Evolutionary conservation across 2,888 invertebrate genomes (phyloP), one percentile per base, ranked within the genome.

Genomic region (Drosophila differens): DNA sequence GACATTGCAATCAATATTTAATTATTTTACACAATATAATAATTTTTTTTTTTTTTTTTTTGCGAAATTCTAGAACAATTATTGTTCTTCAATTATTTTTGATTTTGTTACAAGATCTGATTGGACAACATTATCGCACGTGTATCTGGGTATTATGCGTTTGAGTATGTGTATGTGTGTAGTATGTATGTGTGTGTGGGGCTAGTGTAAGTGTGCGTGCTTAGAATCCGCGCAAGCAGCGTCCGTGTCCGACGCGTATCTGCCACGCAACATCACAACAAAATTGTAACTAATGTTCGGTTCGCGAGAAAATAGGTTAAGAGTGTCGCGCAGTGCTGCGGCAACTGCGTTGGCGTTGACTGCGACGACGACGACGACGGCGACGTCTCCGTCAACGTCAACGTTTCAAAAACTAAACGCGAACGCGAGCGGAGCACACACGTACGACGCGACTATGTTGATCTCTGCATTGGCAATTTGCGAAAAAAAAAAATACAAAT

Each of bases 251-350:
- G 82, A 81, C 92, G 92, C 92, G 91, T 91, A 92, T 91, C 91
- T 91, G 90, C 87, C 91, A 92, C 91, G 90, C 92, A 91, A 92
- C 92, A 92, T 92, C 92, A 92, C 92, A 92, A 92, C 92, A 92
- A 91, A 92, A 92, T 90, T 92, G 92, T 92, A 92, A 92, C 92
- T 92, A 92, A 92, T 90, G 92, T 83, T 88, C 88, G 82, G 80
- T 71, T 85, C 80, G 81, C 83, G 86, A 90, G 91, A 90, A 91
- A 84, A 91, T 88, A 91, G 91, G 92, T 92, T 91, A 90, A 92
- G 91, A 91, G 91, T 91, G 89, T 83, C 83, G 91, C 83, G 76
- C 87, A 85, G 85, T 68, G 89, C 81, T 80, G 80, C 66, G 71
- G 64, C 75, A 65, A 58, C 54, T 35, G 66, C 72, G 84, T 79